Evolutionary conservation across 2,797 vertebrate genomes (phyloP).

Genomic region (Gephyroberyx darwinii): DNA sequence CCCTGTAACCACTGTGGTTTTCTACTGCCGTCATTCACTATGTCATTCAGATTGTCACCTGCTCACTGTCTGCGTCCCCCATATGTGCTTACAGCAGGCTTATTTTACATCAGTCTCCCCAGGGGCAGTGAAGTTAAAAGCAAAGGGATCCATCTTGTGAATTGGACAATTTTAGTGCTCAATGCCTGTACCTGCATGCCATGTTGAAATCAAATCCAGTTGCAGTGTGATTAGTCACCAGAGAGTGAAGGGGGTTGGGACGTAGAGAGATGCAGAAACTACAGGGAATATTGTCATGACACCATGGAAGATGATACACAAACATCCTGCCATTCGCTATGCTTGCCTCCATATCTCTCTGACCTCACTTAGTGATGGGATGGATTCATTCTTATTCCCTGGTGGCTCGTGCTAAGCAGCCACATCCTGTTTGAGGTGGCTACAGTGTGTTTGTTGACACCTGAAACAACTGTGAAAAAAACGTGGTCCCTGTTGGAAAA

Average conservation of each 20-base stretch:
- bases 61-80: constrained; percentile 16
- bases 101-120: constrained; percentile 3
- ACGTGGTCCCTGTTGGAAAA: constrained; percentile 46
- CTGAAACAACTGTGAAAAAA: constrained; percentile 64
- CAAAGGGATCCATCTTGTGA: neutral
- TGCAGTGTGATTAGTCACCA: constrained; percentile 23
- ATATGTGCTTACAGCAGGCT: neutral
- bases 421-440: constrained; percentile 78
- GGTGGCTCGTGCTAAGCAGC: constrained; percentile 67
- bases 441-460: constrained; percentile 69
- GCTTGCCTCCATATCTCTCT: constrained; percentile 50
- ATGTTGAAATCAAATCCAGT: constrained; percentile 10
- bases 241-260: constrained; percentile 10
- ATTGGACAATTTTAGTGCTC: constrained; percentile 10
- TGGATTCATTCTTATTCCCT: constrained; percentile 66
- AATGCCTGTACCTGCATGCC: neutral
- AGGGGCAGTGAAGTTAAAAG: neutral
- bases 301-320: constrained; percentile 59
- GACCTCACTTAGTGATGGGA: constrained; percentile 62
- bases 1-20: constrained; percentile 74
- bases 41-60: constrained; percentile 54
- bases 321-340: constrained; percentile 69
- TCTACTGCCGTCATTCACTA: constrained; percentile 72
- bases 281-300: constrained; percentile 71
- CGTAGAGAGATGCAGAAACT: constrained; percentile 33